Conservation (phyloP, 2,113 vertebrate species). For the Raja brachyura region DNA sequence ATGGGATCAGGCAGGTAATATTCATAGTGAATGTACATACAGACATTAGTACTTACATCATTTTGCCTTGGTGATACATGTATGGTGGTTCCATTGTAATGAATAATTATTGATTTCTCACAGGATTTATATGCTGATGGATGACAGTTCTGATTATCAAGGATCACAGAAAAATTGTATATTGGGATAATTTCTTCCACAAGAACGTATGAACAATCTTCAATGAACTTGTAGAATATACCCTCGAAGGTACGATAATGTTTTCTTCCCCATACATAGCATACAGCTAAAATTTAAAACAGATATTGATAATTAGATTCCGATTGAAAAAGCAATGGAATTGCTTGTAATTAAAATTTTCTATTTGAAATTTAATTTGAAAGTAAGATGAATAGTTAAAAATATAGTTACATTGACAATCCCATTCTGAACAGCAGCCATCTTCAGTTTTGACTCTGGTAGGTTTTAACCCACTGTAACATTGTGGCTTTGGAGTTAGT, state of each 20-base stretch:
- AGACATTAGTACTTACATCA: neutral
- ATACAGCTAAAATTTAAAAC: conserved; percentile 63
- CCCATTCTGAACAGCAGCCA: conserved; percentile 9
- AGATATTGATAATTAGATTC: neutral
- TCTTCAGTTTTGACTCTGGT: neutral
- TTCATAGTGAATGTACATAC: too few relatives aligned
- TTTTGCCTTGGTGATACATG: neutral
- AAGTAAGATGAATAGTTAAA: neutral
- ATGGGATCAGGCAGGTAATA: too few relatives aligned
- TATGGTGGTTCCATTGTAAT: conserved; percentile 43
- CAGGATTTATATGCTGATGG: conserved; percentile 42
- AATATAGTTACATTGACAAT: neutral
- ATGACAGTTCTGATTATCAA: conserved; percentile 53
- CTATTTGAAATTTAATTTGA: neutral
- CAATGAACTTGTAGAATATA: conserved; percentile 79
- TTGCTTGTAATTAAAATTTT: neutral
- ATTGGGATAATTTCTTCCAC: conserved; percentile 66
- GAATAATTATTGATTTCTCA: conserved; percentile 52
- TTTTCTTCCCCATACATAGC: conserved; percentile 85
- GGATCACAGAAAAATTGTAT: conserved; percentile 51
- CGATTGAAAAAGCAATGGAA: neutral
- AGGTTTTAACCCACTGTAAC: neutral
- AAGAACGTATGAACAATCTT: conserved; percentile 83
- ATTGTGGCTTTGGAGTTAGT: neutral
- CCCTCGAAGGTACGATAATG: conserved; percentile 91